Evolutionary conservation across 2,797 vertebrate genomes (phyloP).

Genomic region (Rhinichthys osculus): DNA sequence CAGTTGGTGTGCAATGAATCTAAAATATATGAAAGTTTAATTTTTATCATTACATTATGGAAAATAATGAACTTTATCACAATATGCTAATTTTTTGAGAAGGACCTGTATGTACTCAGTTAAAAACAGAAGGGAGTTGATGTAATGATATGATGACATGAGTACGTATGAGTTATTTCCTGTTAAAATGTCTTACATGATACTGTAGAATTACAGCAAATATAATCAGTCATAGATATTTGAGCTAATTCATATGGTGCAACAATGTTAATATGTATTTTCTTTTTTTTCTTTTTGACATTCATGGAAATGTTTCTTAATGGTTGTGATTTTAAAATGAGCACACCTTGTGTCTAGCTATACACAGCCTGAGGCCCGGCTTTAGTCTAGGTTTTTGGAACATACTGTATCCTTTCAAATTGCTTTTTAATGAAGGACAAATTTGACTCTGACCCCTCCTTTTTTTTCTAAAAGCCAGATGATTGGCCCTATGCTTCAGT

Average conservation of each 20-base stretch:
- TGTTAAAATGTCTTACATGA: background rate
- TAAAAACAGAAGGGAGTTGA: background rate
- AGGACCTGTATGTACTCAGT: background rate
- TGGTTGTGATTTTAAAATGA: slow-evolving; percentile 21
- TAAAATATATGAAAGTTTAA: too few species aligned
- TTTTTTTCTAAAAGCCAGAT: slow-evolving; percentile 50
- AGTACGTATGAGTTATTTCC: background rate
- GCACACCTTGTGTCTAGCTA: slow-evolving; percentile 41
- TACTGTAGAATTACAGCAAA: background rate
- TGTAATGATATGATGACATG: background rate
- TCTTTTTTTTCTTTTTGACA: background rate
- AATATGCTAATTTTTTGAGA: too few species aligned
- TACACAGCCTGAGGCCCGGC: slow-evolving; percentile 28
- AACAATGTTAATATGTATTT: slow-evolving; percentile 15
- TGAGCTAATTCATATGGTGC: background rate
- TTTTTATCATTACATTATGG: too few species aligned
- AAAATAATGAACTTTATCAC: too few species aligned
- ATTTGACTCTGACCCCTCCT: slow-evolving; percentile 54
- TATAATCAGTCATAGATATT: slow-evolving; percentile 22
- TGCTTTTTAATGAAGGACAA: slow-evolving; percentile 61
- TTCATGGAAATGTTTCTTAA: background rate
- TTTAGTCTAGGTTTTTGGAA: slow-evolving; percentile 49
- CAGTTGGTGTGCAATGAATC: too few species aligned
- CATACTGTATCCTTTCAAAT: slow-evolving; percentile 54
- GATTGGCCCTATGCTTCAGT: slow-evolving; percentile 58